These are phyloP conservation scores for Melanogrammus aeglefinus DNA, from an alignment of 2,797 vertebrate species.

Conservation along the genomic window DNA sequence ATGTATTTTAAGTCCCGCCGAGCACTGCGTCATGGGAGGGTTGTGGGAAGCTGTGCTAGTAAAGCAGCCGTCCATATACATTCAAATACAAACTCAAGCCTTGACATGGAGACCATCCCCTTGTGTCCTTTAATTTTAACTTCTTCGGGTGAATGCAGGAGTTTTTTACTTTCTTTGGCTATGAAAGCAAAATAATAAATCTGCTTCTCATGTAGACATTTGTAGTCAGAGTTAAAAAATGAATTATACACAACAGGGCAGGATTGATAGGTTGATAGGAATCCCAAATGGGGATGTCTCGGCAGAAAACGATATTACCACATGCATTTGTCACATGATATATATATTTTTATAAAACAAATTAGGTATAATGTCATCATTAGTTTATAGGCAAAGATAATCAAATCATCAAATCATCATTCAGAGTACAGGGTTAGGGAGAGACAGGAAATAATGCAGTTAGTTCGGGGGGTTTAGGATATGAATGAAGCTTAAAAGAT, in stretches of 20 bases:
- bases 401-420: neutral
- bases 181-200: neutral
- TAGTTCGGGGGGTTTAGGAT: neutral
- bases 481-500: neutral
- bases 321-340: neutral
- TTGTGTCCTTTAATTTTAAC: neutral
- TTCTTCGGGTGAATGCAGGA: neutral
- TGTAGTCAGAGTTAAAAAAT: no score
- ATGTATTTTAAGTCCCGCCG: slow-evolving; percentile 50
- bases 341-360: neutral
- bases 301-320: neutral
- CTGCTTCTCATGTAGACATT: neutral
- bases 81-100: neutral
- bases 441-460: neutral
- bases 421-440: neutral
- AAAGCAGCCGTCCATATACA: neutral
- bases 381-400: neutral
- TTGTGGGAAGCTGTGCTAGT: slow-evolving; percentile 48
- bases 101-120: neutral
- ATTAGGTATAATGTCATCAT: neutral
- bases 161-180: neutral
- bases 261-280: no score
- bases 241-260: no score
- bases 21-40: slow-evolving; percentile 21
- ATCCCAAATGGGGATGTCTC: neutral